phyloP scores from a whole-genome alignment of 2,113 vertebrate genomes.

The Nothoprocta pentlandii region DNA sequence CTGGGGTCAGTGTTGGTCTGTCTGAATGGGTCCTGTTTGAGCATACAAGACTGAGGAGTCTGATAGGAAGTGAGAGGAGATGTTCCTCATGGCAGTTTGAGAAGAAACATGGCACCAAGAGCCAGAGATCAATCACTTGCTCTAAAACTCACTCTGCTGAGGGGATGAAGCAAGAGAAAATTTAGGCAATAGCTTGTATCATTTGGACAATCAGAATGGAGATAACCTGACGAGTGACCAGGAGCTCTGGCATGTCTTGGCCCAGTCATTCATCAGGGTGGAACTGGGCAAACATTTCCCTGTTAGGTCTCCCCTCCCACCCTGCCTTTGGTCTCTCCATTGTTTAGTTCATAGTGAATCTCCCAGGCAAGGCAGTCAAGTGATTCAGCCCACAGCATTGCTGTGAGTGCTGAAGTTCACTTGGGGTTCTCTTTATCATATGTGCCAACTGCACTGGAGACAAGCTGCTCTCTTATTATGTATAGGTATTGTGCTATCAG shows the following conservation, averaged over 20 bases:
- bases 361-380: not conserved
- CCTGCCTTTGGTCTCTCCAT: not conserved
- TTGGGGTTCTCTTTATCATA: not conserved
- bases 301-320: not conserved
- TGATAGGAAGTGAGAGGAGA: not conserved
- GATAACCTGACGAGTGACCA: not conserved
- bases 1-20: not conserved
- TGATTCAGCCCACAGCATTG: not conserved
- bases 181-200: fast-evolving
- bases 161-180: fast-evolving
- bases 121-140: not conserved
- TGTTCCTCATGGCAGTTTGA: not conserved
- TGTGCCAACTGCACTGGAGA: not conserved
- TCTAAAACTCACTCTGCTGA: not conserved
- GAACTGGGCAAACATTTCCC: not conserved
- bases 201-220: not conserved
- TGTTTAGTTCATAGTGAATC: not conserved
- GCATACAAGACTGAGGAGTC: not conserved
- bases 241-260: not conserved
- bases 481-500: not conserved
- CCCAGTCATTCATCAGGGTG: not conserved
- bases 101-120: not conserved
- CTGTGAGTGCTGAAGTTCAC: not conserved
- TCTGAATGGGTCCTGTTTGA: not conserved
- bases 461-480: not conserved